Evolutionary conservation across 2,113 vertebrate genomes (phyloP), one percentile per base, ranked within the genome.

Genomic region (Mohoua ochrocephala): DNA sequence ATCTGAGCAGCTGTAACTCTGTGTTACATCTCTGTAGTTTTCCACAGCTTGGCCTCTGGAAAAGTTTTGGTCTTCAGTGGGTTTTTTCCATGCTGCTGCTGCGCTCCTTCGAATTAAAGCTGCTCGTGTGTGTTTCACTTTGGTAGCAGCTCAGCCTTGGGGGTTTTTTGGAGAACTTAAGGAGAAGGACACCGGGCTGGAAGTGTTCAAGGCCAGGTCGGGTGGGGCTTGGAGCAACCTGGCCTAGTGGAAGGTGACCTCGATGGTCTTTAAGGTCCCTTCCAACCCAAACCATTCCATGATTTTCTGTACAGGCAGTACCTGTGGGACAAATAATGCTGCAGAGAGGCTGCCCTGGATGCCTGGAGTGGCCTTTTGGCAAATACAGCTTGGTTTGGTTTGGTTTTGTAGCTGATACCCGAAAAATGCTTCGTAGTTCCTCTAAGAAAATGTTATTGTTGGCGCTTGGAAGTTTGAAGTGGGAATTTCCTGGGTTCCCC

Each of bases 1-100:
- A 19, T 42, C 22, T 61, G n/a, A 84, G 7, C 49, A 64, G 24
- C 52, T 91, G 47, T 75, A 56, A 60, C 19, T 70, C 49, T 1
- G 1, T 53, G 20, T 91, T 91, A 59, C 4, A 7, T 73, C 69
- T 89, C 83, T 76, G 93, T 95, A 89, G 65, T 92, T 94, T 95
- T 96, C 93, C 95, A 92, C n/a, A 92, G 52, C 68, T 91, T 52
- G 24, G 20, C 18, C 26, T 64, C 54, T 84, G 92, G 92, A 95
- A 93, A 83, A 27, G 60, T 69, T 96, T 81, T 84, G 44, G 45
- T 92, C 30, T 63, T 54, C 37, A 15, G 39, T 95, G 86, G 78
- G 4, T 69, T 96, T 97, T 95, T 97, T 96, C 88, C 79, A 60
- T 71, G 53, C 67, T 89, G 47, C 57, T 13, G 7, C 42, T 69